A percentile compares a stretch with the other conserved stretches of the same genome.
Conservation (phyloP, 2,113 vertebrate genomes). For the Donacobius atricapilla region DNA sequence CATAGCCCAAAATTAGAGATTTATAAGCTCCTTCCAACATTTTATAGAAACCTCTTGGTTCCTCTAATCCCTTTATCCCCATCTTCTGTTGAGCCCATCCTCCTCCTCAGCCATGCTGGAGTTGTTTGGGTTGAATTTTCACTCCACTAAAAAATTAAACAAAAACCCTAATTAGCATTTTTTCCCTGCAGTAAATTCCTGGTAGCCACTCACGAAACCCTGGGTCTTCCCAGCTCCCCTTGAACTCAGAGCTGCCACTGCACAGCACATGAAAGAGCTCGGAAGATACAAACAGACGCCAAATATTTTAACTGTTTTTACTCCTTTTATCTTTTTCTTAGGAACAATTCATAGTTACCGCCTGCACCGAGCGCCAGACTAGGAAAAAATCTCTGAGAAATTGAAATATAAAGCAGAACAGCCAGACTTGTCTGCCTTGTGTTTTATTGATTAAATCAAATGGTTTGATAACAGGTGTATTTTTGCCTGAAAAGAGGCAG, state of each 20-base stretch:
- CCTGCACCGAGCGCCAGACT: rapidly evolving
- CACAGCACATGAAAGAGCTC: not conserved
- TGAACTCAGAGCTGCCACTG: not conserved
- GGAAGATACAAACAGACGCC: not conserved
- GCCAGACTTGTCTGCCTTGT: not conserved
- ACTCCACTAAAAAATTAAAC: not conserved
- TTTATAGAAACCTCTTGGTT: not conserved
- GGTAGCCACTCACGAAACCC: not conserved
- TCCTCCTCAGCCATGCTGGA: not conserved
- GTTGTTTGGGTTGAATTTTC: not conserved
- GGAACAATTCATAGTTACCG: not conserved
- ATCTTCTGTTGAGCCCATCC: not conserved
- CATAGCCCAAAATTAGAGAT: not conserved
- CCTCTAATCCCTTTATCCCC: not conserved
- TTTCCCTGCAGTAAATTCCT: not conserved
- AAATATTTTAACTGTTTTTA: not conserved
- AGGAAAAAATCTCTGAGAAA: not conserved
- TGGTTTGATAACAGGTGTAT: not conserved
- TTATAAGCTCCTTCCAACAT: not conserved
- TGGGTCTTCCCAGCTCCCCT: not conserved
- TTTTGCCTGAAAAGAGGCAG: not conserved
- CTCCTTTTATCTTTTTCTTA: not conserved
- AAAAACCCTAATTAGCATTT: not conserved
- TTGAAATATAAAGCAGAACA: not conserved
- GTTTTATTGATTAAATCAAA: too few relatives aligned